Base-by-base conservation (phyloP, 2,113 vertebrate species). In the Petaurus breviceps region DNA sequence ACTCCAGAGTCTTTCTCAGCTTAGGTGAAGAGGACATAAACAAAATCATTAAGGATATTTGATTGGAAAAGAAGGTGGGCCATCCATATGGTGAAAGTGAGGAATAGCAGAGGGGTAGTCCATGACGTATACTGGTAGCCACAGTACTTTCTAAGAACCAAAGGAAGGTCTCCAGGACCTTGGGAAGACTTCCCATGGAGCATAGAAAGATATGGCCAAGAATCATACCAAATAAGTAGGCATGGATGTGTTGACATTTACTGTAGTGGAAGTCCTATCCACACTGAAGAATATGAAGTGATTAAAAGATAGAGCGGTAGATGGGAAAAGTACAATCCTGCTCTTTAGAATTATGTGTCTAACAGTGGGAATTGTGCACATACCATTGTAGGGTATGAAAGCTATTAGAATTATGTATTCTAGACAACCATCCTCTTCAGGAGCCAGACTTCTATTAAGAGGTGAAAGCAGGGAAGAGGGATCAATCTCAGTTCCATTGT, bases 1-100 rank as follows among this genome's bases (percentile, higher is more conserved):
- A 28, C 0, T 94, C 23, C 12, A 50, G 54, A 68, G 95, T 57
- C 94, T 84, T 95, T 92, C 55, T 96, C 93, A 95, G 96, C 2
- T 84, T 84, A 43, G 68, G 19, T 84, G 19, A 84, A 84, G 19
- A 84, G n/a, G n/a, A 8, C 6, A 84, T 84, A 84, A 77, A 84
- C 16, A 43, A 84, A 43, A 37, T 68, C 11, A 84, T 84, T 6
- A 43, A 84, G 43, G 68, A 84, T 84, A 84, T 43, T 8, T 23
- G n/a, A 43, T 23, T n/a, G 68, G 68, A 84, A 84, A 84, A 84
- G 19, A 19, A 43, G 8, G 37, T 43, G 16, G n/a, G n/a, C 16
- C 68, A 84, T 84, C 43, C 19, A 43, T 43, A 43, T 61, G 0
- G 10, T 37, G 61, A 68, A 28, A 68, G 61, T 43, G n/a, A 43